Base-by-base conservation (phyloP, 1,140 invertebrate species). In the Penaeus japonicus region DNA sequence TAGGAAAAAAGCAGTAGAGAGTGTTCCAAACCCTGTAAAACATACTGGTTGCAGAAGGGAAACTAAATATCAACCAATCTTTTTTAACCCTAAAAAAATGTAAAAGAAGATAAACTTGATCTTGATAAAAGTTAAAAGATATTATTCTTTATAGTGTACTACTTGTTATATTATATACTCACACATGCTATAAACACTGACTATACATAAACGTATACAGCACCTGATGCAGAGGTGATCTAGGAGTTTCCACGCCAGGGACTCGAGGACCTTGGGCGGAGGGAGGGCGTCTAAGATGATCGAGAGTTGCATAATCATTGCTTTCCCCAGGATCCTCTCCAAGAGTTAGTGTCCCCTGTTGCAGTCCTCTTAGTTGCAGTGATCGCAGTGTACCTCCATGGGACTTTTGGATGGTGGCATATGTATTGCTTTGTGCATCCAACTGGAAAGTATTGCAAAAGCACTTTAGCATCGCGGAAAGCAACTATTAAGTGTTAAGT, bases 391-490 rank as follows among this genome's bases (percentile, higher is more conserved):
- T 93, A 87, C 93, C 92, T 62, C 93, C 90, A 89, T 93, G 93
- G 81, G 95, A 94, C 92, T 95, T 95, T 91, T 96, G 96, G 91
- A 97, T 97, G 35, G 96, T 97, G 18, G 96, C 96, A 92, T 97
- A 97, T 47, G 96, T 97, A 92, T 97, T 97, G 92, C 91, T 92
- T 78, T 92, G 91, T 15, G 90, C 85, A 55, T 92, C 91, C 62
- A 89, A 10, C 90, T 90, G 85, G 17, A 84, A 24, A 65, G 30
- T n/a, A 90, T 10, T 53, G 83, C 18, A 47, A 57, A 85, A n/a
- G 17, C 85, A 2, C 18, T 32, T 81, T 35, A 78, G 24, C 35
- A 78, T 78, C 10, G 15, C 1, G 47, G 47, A 47, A 15, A 12
- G 47, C 5, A 47, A 47, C 15, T 47, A 47, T 7, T 47, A 0